These are phyloP conservation scores for Labia minor DNA, from an alignment of 2,888 invertebrate species.

Conservation along the genomic window DNA sequence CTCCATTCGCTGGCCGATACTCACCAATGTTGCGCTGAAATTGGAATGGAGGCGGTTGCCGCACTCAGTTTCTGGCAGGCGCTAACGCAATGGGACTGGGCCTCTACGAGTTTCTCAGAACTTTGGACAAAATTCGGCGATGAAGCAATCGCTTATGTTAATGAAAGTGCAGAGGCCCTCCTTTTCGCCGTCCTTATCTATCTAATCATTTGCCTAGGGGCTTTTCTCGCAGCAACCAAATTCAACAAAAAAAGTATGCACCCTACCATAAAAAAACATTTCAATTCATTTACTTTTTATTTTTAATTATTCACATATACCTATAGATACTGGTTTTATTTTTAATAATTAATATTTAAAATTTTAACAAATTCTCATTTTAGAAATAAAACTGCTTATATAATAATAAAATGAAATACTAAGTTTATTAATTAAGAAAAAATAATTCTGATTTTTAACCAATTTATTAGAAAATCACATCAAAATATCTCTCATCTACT, in stretches of 20 bases:
- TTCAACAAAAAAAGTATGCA: conserved; percentile 5
- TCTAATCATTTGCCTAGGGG: not conserved
- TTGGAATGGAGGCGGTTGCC: not conserved
- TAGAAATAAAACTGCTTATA: no score
- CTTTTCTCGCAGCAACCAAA: not conserved
- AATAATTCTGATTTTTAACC: no score
- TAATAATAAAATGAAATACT: no score
- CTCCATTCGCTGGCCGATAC: not conserved
- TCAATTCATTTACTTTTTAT: no score
- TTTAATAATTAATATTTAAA: no score
- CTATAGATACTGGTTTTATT: no score
- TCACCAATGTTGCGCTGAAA: not conserved
- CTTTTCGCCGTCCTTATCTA: not conserved
- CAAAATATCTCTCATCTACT: no score
- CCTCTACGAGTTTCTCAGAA: not conserved
- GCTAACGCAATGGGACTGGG: not conserved
- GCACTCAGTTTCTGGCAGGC: not conserved
- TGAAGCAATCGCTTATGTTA: not conserved
- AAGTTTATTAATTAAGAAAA: no score
- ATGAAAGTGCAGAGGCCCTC: not conserved
- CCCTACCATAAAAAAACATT: no score
- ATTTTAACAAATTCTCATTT: no score
- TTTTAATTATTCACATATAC: no score
- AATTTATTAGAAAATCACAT: no score
- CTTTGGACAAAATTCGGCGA: not conserved